Evolutionary conservation across 2,888 invertebrate species (phyloP).

Genomic region (Drosophila prostipennis): DNA sequence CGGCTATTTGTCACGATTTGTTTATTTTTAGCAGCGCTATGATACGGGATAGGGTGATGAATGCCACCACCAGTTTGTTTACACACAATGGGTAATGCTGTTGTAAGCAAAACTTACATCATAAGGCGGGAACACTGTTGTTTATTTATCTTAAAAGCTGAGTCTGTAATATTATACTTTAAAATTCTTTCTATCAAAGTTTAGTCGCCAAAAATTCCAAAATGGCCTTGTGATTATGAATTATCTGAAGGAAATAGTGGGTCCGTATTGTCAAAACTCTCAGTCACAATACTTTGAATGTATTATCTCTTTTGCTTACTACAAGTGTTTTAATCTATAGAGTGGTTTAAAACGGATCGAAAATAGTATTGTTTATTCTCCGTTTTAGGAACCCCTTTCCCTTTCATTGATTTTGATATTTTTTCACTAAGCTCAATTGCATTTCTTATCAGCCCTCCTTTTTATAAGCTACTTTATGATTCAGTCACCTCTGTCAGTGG

Average conservation of each 20-base stretch:
- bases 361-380: neutral
- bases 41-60: slow-evolving; percentile 22
- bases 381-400: neutral
- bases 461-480: slow-evolving; percentile 25
- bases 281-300: neutral
- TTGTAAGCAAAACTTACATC: slow-evolving; percentile 25
- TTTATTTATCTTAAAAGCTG: neutral
- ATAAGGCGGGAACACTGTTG: neutral
- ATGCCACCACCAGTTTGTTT: slow-evolving; percentile 25
- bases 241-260: neutral
- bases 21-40: slow-evolving; percentile 62
- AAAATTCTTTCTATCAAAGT: neutral
- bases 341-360: neutral
- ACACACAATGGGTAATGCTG: slow-evolving; percentile 21
- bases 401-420: neutral
- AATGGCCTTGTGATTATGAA: neutral
- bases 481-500: slow-evolving; percentile 28
- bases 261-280: neutral
- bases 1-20: slow-evolving; percentile 63
- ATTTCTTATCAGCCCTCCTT: slow-evolving; percentile 21
- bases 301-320: too few relatives aligned
- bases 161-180: neutral
- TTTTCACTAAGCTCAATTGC: slow-evolving; percentile 1
- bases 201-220: neutral
- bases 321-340: neutral